These are phyloP conservation scores for Steinernema hermaphroditum DNA, from an alignment of 2,888 invertebrate genomes.

Conservation along the genomic window DNA sequence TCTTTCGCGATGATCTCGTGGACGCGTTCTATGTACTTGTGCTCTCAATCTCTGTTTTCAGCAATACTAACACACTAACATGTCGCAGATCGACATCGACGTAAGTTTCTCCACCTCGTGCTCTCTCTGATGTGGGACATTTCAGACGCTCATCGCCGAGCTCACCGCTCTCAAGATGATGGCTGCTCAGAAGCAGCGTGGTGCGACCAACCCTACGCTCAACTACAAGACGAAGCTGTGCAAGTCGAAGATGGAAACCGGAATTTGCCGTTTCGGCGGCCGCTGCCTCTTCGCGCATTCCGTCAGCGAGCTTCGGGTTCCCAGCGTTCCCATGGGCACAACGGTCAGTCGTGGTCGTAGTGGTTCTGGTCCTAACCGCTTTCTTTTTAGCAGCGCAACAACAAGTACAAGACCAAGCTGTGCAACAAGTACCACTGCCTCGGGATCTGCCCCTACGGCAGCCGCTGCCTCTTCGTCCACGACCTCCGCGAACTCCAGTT, in stretches of 20 bases:
- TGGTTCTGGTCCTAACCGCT: neutral
- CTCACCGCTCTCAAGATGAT: no score
- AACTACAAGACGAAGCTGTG: conserved; percentile 88
- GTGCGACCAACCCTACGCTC: neutral
- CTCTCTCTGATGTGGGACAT: neutral
- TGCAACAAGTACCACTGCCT: conserved; percentile 2
- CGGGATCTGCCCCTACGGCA: neutral
- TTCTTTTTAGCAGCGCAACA: neutral
- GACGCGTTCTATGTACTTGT: no score
- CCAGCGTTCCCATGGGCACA: neutral
- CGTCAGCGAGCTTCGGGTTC: conserved; percentile 76
- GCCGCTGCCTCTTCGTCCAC: conserved; percentile 3
- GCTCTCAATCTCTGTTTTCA: no score
- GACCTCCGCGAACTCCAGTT: no score
- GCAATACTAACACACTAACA: no score
- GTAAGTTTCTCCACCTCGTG: neutral
- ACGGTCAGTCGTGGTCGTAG: neutral
- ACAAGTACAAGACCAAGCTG: conserved; percentile 18
- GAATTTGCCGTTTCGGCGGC: conserved; percentile 81
- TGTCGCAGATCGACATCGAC: neutral
- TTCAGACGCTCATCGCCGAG: neutral
- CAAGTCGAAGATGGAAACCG: conserved; percentile 78
- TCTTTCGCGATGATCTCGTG: no score
- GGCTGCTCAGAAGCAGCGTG: neutral
- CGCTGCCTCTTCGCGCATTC: conserved; percentile 89